Evolutionary conservation across 1,140 invertebrate genomes (phyloP).

Genomic region (Lepidurus arcticus): DNA sequence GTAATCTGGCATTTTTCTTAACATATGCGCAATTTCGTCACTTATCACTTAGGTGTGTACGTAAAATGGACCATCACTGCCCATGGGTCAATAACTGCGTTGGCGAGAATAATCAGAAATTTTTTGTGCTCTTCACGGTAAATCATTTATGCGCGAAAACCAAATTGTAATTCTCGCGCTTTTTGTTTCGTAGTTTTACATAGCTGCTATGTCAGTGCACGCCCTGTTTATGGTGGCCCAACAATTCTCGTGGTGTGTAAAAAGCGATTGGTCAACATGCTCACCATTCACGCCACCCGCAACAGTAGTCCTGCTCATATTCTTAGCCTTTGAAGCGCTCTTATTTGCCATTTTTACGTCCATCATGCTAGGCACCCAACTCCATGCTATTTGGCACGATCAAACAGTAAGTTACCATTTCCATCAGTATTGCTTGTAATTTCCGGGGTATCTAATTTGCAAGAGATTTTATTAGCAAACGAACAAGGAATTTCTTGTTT

Average conservation of each 20-base stretch:
- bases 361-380: conserved; percentile 94
- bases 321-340: conserved; percentile 92
- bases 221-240: conserved; percentile 83
- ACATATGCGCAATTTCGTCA: conserved; percentile 38
- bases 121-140: conserved; percentile 98
- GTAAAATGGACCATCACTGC: conserved; percentile 99
- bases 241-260: conserved; percentile 90
- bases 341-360: conserved; percentile 97
- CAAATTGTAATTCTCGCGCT: conserved; percentile 32
- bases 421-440: too few relatives aligned
- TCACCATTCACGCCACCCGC: conserved; percentile 87
- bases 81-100: conserved; percentile 99
- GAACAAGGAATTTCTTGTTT: too few relatives aligned
- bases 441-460: too few relatives aligned
- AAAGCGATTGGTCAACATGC: conserved; percentile 91
- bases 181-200: conserved; percentile 74
- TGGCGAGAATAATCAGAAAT: conserved; percentile 99
- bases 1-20: conserved; percentile 39
- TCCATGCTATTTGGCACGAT: conserved; percentile 98
- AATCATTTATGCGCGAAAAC: conserved; percentile 45
- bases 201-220: conserved; percentile 91
- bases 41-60: conserved; percentile 64
- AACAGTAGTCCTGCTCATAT: conserved; percentile 89
- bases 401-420: conserved; percentile 70
- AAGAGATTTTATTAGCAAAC: too few relatives aligned